Conservation (phyloP, 2,797 vertebrate genomes). For the Callimico goeldii region DNA sequence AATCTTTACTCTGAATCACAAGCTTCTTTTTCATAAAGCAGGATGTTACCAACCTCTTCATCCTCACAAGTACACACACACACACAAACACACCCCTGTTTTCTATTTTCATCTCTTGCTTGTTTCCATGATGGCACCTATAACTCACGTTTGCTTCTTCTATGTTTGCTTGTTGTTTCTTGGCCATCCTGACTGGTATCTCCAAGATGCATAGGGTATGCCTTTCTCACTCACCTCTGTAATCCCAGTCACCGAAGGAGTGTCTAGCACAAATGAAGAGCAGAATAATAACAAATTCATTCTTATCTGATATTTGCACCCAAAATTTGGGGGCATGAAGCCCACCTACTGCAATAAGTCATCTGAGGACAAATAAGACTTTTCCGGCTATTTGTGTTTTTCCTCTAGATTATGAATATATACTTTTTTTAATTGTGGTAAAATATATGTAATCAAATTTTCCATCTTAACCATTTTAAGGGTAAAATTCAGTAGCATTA, state of each 20-base stretch:
- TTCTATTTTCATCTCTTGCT: background rate
- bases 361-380: background rate
- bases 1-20: background rate
- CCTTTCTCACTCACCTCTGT: background rate
- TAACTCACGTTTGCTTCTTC: background rate
- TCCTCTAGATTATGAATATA: background rate
- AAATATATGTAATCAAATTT: background rate
- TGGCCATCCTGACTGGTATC: background rate
- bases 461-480: background rate
- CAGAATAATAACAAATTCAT: background rate
- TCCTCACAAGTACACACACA: background rate
- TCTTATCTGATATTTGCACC: background rate
- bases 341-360: background rate
- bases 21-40: background rate
- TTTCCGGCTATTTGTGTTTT: background rate
- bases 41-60: background rate
- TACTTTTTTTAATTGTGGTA: background rate
- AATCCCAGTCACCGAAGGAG: background rate
- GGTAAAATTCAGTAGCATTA: background rate
- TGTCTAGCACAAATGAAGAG: background rate
- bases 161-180: background rate
- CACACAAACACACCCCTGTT: rapidly evolving
- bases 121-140: background rate
- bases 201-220: background rate
- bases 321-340: background rate